Evolutionary conservation across 2,797 vertebrate genomes (phyloP), one percentile per base, ranked within the genome.

Genomic region (Pangasius larnaudii): DNA sequence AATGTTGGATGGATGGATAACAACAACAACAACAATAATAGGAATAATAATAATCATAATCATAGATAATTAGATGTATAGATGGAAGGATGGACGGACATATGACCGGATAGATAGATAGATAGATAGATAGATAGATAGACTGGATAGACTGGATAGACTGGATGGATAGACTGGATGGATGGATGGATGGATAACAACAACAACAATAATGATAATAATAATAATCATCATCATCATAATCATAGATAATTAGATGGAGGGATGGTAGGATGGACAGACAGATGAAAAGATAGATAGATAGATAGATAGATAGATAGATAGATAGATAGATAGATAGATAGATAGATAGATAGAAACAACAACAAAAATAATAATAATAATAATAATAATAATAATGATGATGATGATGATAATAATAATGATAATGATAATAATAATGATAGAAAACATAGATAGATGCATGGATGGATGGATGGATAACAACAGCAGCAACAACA

Each of bases 401-500:
- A n/a, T n/a, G n/a, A n/a, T n/a, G n/a, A n/a, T n/a, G n/a, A n/a
- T n/a, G n/a, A 58, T 4, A 58, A 19, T 6, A 8, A 24, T 16
- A 56, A n/a, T 33, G 16, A 33, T 30, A 9, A 30, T 46, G 9
- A 46, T 46, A 46, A 46, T 46, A 46, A 46, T 46, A 46, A 46
- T 46, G 1, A 46, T 46, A 46, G 42, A 46, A 46, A 46, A 46
- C 7, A 46, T 46, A 42, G 39, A 39, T 39, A 5, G 39, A 69
- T 36, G 11, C n/a, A 67, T 30, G 4, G 51, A 56, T 10, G 22
- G n/a, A 33, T 56, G 3, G 30, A 80, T 24, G 24, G 33, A 61
- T 7, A 11, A 4, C 30, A 0, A 51, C 18, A 79, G 0, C 0
- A 14, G 0, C 0, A 14, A 4, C 22, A 82, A 0, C 1, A 42